Evolutionary conservation across 1,140 invertebrate species (phyloP), one percentile per base, ranked within the genome.

Genomic region (Drosophila arizonae): DNA sequence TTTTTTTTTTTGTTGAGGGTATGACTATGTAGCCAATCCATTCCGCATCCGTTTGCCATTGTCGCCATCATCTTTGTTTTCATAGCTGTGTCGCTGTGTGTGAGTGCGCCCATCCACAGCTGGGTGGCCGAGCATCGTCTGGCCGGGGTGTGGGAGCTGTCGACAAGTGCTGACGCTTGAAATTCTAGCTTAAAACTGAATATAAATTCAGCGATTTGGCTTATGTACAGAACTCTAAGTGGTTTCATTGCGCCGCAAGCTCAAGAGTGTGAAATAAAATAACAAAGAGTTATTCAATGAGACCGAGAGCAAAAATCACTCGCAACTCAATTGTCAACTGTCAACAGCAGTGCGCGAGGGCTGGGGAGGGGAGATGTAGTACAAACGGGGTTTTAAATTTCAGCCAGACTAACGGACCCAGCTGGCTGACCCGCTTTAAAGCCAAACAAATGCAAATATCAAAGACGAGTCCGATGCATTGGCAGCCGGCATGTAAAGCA

Each of bases 241-340:
- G 77, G 77, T 85, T 76, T 82, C 63, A 78, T 82, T 63, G 79
- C 66, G 33, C 41, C 60, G 64, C 68, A 79, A 69, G 56, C 75
- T 81, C 52, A 48, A 86, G 70, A 86, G 70, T 85, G 81, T 68
- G 64, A 77, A 73, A 26, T 48, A 65, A 55, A 72, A 72, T 39
- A 39, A 33, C 36, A 39, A 39, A 52, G 21, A 17, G 46, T 39
- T 39, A 52, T 67, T 51, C 52, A 62, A 21, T 24, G 43, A 21
- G 50, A n/a, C 8, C 39, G 33, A 50, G 15, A 56, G 50, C 33
- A 39, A 79, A 70, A 70, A 48, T 65, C 67, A 66, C 58, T 75
- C 71, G 75, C 82, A 87, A 71, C 72, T 86, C 82, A 88, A 88
- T 88, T 82, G 82, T 79, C 73, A 63, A 86, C 75, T 72, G 64